Evolutionary conservation across 2,888 invertebrate genomes (phyloP).

Genomic region (Melanotus villosus): DNA sequence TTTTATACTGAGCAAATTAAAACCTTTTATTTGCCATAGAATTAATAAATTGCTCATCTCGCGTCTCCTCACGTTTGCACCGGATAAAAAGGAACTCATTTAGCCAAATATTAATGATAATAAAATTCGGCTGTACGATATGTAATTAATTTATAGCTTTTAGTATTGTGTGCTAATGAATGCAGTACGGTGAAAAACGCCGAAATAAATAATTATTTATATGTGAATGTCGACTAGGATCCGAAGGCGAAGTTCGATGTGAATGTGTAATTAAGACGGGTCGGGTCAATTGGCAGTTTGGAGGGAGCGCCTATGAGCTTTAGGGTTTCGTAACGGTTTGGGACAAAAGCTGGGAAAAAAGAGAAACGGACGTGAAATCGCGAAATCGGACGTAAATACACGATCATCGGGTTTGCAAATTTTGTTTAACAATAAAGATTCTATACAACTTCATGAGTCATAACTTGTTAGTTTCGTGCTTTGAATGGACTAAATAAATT

Average conservation of each 20-base stretch:
- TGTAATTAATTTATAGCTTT: slow-evolving; percentile 55
- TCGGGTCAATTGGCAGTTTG: slow-evolving; percentile 36
- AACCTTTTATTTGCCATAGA: slow-evolving; percentile 22
- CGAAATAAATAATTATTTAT: slow-evolving; percentile 49
- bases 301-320: no score
- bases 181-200: slow-evolving; percentile 42
- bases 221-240: slow-evolving; percentile 40
- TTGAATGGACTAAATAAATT: slow-evolving; percentile 47
- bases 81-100: slow-evolving; percentile 46
- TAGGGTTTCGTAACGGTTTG: no score
- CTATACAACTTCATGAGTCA: slow-evolving; percentile 18
- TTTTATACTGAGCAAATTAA: slow-evolving; percentile 4
- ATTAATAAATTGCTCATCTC: slow-evolving; percentile 38
- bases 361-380: slow-evolving; percentile 13
- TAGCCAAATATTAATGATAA: slow-evolving; percentile 56
- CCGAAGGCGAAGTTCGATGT: slow-evolving; percentile 22
- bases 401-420: slow-evolving; percentile 23
- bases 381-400: slow-evolving; percentile 7
- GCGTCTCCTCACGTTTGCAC: slow-evolving; percentile 37
- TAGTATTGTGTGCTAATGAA: slow-evolving; percentile 56
- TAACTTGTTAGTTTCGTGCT: slow-evolving; percentile 45
- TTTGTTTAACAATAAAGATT: slow-evolving; percentile 22
- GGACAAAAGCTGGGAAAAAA: neutral
- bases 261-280: slow-evolving; percentile 38
- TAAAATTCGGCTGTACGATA: slow-evolving; percentile 53